Conservation (phyloP, 2,113 vertebrate species). For the Melanocharis versteri region DNA sequence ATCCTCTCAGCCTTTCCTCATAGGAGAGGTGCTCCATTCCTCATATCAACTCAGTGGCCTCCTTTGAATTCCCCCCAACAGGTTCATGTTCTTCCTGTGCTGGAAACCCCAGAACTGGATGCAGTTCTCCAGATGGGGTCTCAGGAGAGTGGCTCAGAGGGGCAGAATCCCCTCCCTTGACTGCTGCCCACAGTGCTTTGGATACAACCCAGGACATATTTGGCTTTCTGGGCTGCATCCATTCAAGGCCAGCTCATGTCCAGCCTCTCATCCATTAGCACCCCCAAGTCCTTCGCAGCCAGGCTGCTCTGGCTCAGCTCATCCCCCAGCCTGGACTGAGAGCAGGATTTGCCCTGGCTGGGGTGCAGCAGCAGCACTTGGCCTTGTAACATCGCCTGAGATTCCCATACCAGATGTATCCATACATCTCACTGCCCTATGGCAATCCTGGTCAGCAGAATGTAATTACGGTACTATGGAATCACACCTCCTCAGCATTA, state of each 20-base stretch:
- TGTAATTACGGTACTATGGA: background rate
- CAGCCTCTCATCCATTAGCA: background rate
- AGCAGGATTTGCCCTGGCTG: background rate
- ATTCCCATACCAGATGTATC: background rate
- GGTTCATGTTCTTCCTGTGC: background rate
- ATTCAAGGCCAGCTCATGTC: background rate
- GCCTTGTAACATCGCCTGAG: background rate
- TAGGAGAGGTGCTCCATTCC: background rate
- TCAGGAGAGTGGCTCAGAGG: background rate
- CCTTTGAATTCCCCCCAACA: background rate
- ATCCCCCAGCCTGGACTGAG: background rate
- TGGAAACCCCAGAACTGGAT: background rate
- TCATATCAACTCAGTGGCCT: background rate
- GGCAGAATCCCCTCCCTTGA: background rate
- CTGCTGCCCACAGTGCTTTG: rapidly evolving
- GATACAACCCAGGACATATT: background rate
- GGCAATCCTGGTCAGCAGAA: background rate
- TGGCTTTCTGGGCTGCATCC: background rate
- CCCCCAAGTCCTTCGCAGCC: background rate
- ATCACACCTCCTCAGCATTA: background rate
- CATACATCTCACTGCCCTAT: background rate
- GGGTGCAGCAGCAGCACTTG: background rate
- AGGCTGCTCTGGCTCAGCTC: background rate
- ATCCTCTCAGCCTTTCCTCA: background rate
- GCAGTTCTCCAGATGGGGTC: background rate